Base-by-base conservation (phyloP, 1,140 invertebrate genomes). In the Lasaia peninsularis region DNA sequence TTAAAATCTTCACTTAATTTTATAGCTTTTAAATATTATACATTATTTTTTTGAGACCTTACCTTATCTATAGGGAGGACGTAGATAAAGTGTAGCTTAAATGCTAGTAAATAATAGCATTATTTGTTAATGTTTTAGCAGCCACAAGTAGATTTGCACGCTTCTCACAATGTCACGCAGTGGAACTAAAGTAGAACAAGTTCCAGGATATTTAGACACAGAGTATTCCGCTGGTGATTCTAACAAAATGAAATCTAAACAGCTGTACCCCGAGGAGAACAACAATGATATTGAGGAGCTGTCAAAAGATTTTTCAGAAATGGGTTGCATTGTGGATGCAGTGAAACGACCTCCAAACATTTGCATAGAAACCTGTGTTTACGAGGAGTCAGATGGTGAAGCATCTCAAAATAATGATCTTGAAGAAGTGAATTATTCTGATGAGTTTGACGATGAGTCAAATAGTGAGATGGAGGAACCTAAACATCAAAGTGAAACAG, bases 211-310 rank as follows among this genome's bases (percentile, higher is more conserved):
- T 56, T 70, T 76, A 57, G 74, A 75, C 51, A 68, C 71, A 44
- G 63, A 79, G 9, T 84, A 74, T 57, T 84, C 80, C 1, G 74
- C 77, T 14, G 85, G 83, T 9, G 85, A 85, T 60, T 73, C 68
- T 75, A 80, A 82, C 59, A 77, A 69, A 60, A 70, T 78, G 65
- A 77, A 75, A 75, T 65, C 54, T 57, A 79, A 78, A 79, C 78
- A 80, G 68, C 61, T 69, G 20, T 84, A 74, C 44, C 72, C 79
- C 59, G 86, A 90, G 68, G 87, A 87, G 56, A 90, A 90, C 54
- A 90, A 90, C 60, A 90, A 90, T 73, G 83, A 87, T 48, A 62
- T 89, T 14, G 80, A 88, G 77, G 79, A 78, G 54, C 59, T 90
- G 0, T 80, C 86, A 5, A 80, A 84, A 55, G 72, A 89, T n/a